A percentile compares a stretch with the other conserved stretches of the same genome.
These are phyloP conservation scores for Stercorarius parasiticus DNA, from an alignment of 2,113 vertebrate species.

Conservation along the genomic window DNA sequence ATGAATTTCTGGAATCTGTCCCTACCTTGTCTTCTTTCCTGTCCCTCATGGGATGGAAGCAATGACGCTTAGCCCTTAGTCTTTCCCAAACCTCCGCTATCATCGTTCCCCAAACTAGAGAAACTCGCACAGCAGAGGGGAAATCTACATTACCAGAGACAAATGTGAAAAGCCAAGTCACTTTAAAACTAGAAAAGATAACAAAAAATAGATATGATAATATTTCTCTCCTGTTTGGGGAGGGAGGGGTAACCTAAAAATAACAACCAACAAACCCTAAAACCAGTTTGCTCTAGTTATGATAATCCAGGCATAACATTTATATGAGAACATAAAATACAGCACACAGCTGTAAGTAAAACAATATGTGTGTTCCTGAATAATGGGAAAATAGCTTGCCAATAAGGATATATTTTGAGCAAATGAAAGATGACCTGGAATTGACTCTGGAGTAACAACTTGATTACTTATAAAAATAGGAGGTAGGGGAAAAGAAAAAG, in stretches of 20 bases:
- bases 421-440: conserved; percentile 87
- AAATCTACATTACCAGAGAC: neutral
- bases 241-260: conserved; percentile 23
- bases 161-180: neutral
- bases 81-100: neutral
- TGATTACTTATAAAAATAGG: conserved; percentile 83
- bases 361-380: conserved; percentile 83
- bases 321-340: conserved; percentile 83
- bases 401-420: conserved; percentile 76
- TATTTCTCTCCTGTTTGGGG: conserved; percentile 1
- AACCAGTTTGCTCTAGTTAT: conserved; percentile 75
- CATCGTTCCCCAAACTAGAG: neutral
- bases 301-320: conserved; percentile 81
- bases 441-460: conserved; percentile 83
- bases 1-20: neutral
- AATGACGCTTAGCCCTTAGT: neutral
- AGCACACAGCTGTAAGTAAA: conserved; percentile 80
- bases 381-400: conserved; percentile 76
- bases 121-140: neutral
- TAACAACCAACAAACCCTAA: conserved; percentile 67
- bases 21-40: neutral
- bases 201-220: conserved; percentile 32
- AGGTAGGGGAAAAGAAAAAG: conserved; percentile 34
- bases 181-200: conserved; percentile 27
- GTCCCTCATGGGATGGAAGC: neutral